phyloP scores from a whole-genome alignment of 2,797 vertebrate genomes.

The Pseudomugil gertrudae region DNA sequence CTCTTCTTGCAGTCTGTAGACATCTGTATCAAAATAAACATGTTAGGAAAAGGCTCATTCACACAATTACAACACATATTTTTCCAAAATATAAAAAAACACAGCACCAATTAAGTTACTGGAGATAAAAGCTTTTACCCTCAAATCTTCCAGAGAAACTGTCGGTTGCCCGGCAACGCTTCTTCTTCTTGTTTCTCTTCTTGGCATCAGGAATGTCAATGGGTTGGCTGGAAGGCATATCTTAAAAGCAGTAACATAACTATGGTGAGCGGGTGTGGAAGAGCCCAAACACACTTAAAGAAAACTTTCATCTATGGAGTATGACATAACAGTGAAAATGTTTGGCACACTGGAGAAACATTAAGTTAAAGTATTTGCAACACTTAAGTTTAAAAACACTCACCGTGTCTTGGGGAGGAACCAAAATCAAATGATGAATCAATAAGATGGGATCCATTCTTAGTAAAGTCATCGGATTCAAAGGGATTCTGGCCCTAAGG shows the following conservation, averaged over 20 bases:
- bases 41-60: neutral
- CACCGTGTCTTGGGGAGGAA: conserved; percentile 89
- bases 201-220: conserved; percentile 98
- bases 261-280: conserved; percentile 3
- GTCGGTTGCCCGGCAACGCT: conserved; percentile 94
- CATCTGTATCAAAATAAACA: conserved; percentile 80
- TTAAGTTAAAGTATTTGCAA: neutral
- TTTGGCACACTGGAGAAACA: neutral
- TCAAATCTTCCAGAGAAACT: conserved; percentile 97
- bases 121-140: conserved; percentile 77
- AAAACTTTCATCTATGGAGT: neutral
- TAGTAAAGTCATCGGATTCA: conserved; percentile 89
- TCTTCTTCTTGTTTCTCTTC: conserved; percentile 98
- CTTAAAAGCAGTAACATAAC: conserved; percentile 69
- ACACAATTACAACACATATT: too few species aligned
- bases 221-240: conserved; percentile 93
- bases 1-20: conserved; percentile 96
- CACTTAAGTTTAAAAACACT: conserved; percentile 43
- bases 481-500: conserved; percentile 94
- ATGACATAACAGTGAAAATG: neutral
- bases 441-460: conserved; percentile 86
- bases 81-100: neutral
- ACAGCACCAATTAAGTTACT: neutral
- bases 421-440: conserved; percentile 91
- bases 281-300: conserved; percentile 3